Evolutionary conservation across 2,888 invertebrate genomes (phyloP), one percentile per base, ranked within the genome.

Genomic region (Dryobotodes eremita): DNA sequence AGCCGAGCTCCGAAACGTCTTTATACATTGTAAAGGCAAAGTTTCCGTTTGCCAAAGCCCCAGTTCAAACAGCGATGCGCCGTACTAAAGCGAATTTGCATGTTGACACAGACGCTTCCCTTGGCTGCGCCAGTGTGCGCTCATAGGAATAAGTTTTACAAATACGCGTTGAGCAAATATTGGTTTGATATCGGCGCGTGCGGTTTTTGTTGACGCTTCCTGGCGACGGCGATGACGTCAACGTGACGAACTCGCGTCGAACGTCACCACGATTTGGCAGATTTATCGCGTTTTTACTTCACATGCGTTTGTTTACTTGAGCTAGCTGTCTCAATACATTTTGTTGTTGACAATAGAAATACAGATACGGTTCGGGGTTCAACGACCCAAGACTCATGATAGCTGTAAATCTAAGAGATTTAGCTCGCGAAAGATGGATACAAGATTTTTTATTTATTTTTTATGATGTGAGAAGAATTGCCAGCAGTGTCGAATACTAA

Each of bases 51-150:
- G 88, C 89, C 80, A 86, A 92, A 93, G 92, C 91, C 90, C 89
- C 87, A 91, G 87, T 87, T 89, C 91, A 94, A 95, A 95, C 93
- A 94, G 87, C 71, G 90, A 92, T 93, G 94, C 92, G 92, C 91
- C 86, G 89, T 92, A 93, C 94, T 94, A 92, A 90, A 93, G 94
- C 91, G 92, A 94, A 94, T 95, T 94, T 94, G 92, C 93, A 92
- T 94, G 92, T 94, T 94, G 93, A 92, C 93, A 89, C 85, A 87
- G 86, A 83, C 87, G 89, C 88, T 87, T 84, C 83, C 81, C 77
- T 69, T 17, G 71, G 69, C 75, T 66, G 74, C 78, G 80, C 79
- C 69, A 77, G 82, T 86, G 81, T 83, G 84, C 83, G 86, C 86
- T 89, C 88, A 92, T 90, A 90, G 91, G 89, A 93, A 93, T 93